phyloP scores from a whole-genome alignment of 2,113 vertebrate genomes.

The Puffinus mauretanicus region DNA sequence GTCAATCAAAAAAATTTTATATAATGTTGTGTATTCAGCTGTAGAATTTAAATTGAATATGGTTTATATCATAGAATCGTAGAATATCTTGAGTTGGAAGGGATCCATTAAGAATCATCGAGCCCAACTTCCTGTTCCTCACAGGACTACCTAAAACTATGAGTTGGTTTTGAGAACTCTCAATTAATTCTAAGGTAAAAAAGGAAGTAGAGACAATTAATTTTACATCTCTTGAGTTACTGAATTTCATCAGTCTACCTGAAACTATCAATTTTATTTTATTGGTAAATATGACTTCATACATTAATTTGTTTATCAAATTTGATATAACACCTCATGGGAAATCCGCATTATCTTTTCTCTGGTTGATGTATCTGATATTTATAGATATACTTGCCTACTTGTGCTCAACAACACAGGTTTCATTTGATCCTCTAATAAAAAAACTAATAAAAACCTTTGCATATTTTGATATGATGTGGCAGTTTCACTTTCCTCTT shows the following conservation, averaged over 20 bases:
- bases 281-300: not conserved
- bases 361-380: not conserved
- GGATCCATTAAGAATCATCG: not conserved
- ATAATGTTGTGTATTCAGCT: not conserved
- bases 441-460: not conserved
- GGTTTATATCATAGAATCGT: not conserved
- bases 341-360: not conserved
- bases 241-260: not conserved
- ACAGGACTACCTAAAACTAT: not conserved
- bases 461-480: not conserved
- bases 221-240: not conserved
- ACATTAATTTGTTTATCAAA: not conserved
- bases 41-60: not conserved
- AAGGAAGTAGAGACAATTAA: not conserved
- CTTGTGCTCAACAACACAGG: not conserved
- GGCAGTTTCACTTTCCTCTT: not conserved
- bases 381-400: not conserved
- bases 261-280: not conserved
- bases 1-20: not conserved
- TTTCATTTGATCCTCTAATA: not conserved
- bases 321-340: not conserved
- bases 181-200: not conserved
- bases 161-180: not conserved
- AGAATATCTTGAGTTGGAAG: not conserved
- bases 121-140: not conserved